Conservation (phyloP, 2,113 vertebrate species). For the Caranx ignobilis region DNA sequence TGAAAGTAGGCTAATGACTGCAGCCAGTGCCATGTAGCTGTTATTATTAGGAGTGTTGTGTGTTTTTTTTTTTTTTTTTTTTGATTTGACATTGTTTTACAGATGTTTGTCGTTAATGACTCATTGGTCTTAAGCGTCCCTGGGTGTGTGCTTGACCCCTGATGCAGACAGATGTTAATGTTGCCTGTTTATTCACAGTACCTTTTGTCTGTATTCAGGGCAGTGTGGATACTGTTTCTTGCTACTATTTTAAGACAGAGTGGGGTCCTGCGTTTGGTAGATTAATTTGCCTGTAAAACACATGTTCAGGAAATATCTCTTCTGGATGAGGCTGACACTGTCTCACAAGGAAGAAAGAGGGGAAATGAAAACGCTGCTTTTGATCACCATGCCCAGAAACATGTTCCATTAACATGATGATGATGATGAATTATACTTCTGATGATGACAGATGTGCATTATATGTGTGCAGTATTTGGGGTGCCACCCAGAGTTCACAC, state of each 20-base stretch:
- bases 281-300: neutral
- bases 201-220: neutral
- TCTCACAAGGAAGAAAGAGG: neutral
- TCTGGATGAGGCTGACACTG: conserved; percentile 3
- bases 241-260: neutral
- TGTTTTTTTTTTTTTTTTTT: neutral
- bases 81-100: neutral
- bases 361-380: conserved; percentile 4
- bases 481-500: conserved; percentile 31
- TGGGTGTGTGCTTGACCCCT: neutral
- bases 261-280: neutral
- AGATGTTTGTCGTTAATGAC: neutral
- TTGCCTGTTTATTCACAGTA: neutral
- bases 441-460: conserved; percentile 46
- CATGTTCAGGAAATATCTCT: conserved; percentile 20
- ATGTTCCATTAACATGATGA: conserved; percentile 10
- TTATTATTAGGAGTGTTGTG: neutral
- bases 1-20: neutral
- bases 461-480: conserved; percentile 12
- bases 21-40: neutral
- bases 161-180: conserved; percentile 15
- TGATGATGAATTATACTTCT: conserved; percentile 33
- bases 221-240: neutral
- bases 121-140: neutral
- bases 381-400: conserved; percentile 1